Percentiles rank a stretch among this genome's conserved stretches.
Evolutionary conservation across 2,113 vertebrate species (phyloP).

Genomic region (Zingel zingel): DNA sequence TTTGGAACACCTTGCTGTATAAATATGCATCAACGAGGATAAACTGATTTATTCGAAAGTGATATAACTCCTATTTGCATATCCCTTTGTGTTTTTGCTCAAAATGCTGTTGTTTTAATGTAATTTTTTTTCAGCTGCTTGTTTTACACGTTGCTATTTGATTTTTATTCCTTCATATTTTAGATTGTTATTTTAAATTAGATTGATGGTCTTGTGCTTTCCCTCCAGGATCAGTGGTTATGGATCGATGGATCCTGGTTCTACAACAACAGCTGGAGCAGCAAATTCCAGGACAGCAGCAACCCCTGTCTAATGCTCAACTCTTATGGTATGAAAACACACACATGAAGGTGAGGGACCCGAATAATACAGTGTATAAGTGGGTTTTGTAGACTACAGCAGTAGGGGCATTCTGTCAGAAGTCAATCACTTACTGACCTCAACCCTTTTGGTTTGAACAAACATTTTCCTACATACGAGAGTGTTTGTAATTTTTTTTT

Average conservation of each 20-base stretch:
- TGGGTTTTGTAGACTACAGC: not conserved
- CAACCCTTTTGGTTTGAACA: not conserved
- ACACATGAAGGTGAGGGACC: not conserved
- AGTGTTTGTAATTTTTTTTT: not conserved
- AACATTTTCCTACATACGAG: not conserved
- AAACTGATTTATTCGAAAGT: too few relatives aligned
- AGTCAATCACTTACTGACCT: not conserved
- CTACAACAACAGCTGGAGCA: conserved; percentile 26
- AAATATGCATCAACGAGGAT: too few relatives aligned
- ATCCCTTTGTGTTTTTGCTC: too few relatives aligned
- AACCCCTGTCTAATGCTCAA: conserved; percentile 12
- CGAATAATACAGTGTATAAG: not conserved
- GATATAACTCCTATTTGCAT: too few relatives aligned
- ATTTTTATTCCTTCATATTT: not conserved
- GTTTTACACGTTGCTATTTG: not conserved
- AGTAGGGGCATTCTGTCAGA: not conserved
- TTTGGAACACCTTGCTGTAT: too few relatives aligned
- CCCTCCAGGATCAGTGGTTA: conserved; percentile 22
- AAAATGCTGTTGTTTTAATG: too few relatives aligned
- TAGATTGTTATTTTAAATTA: conserved; percentile 2
- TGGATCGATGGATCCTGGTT: conserved; percentile 51
- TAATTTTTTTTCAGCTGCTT: not conserved
- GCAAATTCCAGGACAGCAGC: not conserved
- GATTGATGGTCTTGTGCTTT: not conserved
- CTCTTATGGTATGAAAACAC: not conserved